Evolutionary conservation across 2,797 vertebrate species (phyloP).

Genomic region (Pangasius mekongensis): DNA sequence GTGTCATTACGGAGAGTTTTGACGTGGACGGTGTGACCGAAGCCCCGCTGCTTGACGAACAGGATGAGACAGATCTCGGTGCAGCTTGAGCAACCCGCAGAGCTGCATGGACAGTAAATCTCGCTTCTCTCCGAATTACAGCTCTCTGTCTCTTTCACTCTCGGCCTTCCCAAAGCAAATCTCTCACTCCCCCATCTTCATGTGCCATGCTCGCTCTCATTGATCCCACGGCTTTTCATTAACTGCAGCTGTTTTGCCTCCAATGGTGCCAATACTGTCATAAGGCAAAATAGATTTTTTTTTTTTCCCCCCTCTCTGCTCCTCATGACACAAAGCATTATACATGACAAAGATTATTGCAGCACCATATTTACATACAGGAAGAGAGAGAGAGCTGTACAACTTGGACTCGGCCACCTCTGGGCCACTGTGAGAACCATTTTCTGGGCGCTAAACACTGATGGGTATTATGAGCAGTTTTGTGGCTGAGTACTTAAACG

Average conservation of each 20-base stretch:
- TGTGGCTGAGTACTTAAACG: too few species aligned
- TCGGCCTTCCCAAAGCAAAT: neutral
- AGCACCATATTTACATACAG: neutral
- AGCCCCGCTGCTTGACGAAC: neutral
- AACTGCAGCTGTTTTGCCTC: slow-evolving; percentile 27
- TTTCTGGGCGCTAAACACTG: neutral
- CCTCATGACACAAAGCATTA: slow-evolving; percentile 18
- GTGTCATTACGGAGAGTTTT: slow-evolving; percentile 20
- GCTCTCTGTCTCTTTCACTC: neutral
- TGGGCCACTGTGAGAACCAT: neutral
- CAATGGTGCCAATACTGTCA: neutral
- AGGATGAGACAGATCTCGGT: slow-evolving; percentile 17
- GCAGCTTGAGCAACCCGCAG: slow-evolving; percentile 18
- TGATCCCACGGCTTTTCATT: slow-evolving; percentile 25
- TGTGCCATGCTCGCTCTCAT: neutral
- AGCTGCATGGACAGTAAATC: neutral
- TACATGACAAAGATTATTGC: slow-evolving; percentile 22
- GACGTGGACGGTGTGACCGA: slow-evolving; percentile 38
- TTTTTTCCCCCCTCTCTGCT: neutral
- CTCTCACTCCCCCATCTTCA: slow-evolving; percentile 6
- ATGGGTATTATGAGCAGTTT: neutral
- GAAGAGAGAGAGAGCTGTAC: neutral
- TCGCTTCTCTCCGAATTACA: neutral
- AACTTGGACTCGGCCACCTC: neutral
- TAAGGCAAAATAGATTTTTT: slow-evolving; percentile 23